Evolutionary conservation across 2,888 invertebrate genomes (phyloP), one percentile per base, ranked within the genome.

Genomic region (Melieria picta): DNA sequence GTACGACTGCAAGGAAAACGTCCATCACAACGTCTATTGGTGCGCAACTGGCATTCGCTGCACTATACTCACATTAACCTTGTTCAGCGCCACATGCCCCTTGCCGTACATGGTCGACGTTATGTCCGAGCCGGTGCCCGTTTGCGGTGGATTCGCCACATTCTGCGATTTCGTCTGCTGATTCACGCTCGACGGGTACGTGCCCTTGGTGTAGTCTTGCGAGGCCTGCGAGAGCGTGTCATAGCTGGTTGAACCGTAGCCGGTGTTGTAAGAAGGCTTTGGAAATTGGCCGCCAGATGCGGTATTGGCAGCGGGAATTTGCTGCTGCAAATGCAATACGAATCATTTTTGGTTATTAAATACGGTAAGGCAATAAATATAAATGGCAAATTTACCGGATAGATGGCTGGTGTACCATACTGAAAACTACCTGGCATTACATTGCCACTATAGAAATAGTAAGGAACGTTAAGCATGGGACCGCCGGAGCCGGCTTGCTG

Each of bases 31-130:
- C 30, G 30, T 11, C 48, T 58, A 45, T 46, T 63, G 5, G n/a
- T 13, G 16, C 45, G 60, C 55, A 61, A 68, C 16, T 55, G n/a
- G 42, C 10, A 68, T 56, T 9, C 30, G 56, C 5, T 56, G 43
- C n/a, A 30, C 30, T 43, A 4, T 43, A 92, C 94, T 92, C 88
- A 94, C 94, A 88, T 94, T 94, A 86, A 96, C 95, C 90, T 96
- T 96, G 85, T 93, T 93, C 85, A 96, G 91, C 83, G 95, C 93
- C 79, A 94, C 93, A 87, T 96, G 96, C 77, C 92, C 90, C 87
- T 96, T 96, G 82, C 93, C 92, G 87, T 96, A 97, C 91, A 96
- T 94, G 48, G 93, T 92, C 77, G 91, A 91, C 80, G 90, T 89
- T 82, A 95, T 90, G 80, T 95, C 96, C 66, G 93, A 91, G 63